These are phyloP conservation scores for Apis dorsata DNA, from an alignment of 1,140 invertebrate species.

Conservation along the genomic window DNA sequence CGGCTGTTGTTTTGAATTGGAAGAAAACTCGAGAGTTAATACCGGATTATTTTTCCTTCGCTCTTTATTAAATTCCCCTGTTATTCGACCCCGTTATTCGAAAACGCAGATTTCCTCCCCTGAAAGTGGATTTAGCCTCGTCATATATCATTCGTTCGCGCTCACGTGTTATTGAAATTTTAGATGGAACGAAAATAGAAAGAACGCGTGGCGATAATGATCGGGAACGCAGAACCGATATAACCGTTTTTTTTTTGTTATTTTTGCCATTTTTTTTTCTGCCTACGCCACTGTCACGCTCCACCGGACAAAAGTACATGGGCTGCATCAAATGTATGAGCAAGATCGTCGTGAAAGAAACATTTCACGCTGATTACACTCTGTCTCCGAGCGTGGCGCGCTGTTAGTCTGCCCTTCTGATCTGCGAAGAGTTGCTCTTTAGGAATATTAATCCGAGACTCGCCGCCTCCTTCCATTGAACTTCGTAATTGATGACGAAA, in stretches of 20 bases:
- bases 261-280: too few species aligned
- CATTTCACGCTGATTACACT: slow-evolving; percentile 69
- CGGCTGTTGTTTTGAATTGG: slow-evolving; percentile 12
- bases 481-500: slow-evolving; percentile 22
- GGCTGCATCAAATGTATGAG: slow-evolving; percentile 51
- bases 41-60: background rate
- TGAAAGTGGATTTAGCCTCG: background rate
- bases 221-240: background rate
- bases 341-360: slow-evolving; percentile 62
- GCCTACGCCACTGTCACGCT: slow-evolving; percentile 29
- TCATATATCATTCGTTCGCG: background rate
- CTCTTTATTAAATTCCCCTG: background rate
- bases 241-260: background rate
- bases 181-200: background rate
- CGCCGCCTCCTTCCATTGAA: slow-evolving; percentile 27
- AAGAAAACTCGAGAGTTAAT: slow-evolving; percentile 31
- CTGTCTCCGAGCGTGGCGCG: slow-evolving; percentile 37
- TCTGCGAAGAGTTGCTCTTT: slow-evolving; percentile 36
- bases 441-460: slow-evolving; percentile 49
- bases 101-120: background rate
- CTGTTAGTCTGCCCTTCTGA: slow-evolving; percentile 29
- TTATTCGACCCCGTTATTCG: background rate
- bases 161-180: background rate
- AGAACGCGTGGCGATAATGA: background rate
- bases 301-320: slow-evolving; percentile 34